Evolutionary conservation across 2,113 vertebrate species (phyloP).

Genomic region (Campylorhamphus procurvoides): DNA sequence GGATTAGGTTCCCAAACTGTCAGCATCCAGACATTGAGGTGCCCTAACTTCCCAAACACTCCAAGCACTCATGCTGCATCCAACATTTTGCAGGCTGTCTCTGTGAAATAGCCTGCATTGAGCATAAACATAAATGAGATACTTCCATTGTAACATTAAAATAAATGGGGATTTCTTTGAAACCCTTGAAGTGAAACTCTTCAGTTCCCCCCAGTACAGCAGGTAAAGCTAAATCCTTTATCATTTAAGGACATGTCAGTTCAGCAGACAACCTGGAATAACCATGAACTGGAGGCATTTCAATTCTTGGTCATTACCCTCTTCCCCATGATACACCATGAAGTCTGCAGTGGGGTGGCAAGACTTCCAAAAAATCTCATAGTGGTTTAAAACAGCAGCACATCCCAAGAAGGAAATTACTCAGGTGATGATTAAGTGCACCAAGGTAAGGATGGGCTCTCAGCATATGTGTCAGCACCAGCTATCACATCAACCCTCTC

Average conservation of each 20-base stretch:
- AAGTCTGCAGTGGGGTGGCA: background rate
- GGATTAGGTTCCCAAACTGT: background rate
- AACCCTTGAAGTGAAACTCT: background rate
- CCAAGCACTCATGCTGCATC: rapidly evolving
- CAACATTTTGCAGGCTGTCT: background rate
- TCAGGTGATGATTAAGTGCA: background rate
- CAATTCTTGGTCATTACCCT: background rate
- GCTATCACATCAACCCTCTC: background rate
- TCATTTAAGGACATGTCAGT: background rate
- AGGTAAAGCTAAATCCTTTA: background rate
- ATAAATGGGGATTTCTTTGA: background rate
- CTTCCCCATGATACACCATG: background rate
- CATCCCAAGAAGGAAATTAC: background rate
- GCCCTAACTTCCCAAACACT: background rate
- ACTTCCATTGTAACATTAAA: background rate
- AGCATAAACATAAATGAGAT: background rate
- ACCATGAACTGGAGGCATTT: background rate
- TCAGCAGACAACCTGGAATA: background rate
- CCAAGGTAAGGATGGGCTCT: background rate
- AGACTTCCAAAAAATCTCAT: background rate
- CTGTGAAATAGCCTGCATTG: background rate
- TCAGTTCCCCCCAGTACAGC: background rate
- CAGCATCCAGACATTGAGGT: background rate
- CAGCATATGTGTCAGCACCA: background rate
- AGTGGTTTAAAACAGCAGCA: background rate